Evolutionary conservation across 2,113 vertebrate genomes (phyloP).

Genomic region (Phylloscopus trochilus): DNA sequence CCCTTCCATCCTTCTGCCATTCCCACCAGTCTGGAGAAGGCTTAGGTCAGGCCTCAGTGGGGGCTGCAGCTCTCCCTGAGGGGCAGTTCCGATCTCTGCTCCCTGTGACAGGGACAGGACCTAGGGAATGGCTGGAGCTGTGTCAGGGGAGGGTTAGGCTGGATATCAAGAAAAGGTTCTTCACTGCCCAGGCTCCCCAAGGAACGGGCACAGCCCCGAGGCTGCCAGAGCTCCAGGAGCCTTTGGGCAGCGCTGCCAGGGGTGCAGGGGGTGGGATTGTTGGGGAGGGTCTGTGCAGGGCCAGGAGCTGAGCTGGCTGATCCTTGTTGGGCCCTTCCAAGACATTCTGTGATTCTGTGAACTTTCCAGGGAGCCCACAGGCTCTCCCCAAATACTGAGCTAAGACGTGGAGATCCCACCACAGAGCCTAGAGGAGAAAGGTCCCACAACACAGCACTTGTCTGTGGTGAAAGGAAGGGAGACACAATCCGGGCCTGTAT

Average conservation of each 20-base stretch:
- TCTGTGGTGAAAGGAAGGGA: not conserved
- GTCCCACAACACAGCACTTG: not conserved
- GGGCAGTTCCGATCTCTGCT: not conserved
- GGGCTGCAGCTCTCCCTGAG: not conserved
- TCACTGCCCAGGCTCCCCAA: not conserved
- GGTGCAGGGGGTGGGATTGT: not conserved
- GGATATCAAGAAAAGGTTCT: not conserved
- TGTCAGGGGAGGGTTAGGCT: rapidly evolving
- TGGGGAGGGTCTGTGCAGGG: not conserved
- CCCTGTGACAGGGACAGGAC: not conserved
- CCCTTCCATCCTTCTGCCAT: not conserved
- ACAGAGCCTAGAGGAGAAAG: not conserved
- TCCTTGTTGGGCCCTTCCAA: not conserved
- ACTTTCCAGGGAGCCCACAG: not conserved
- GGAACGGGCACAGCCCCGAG: rapidly evolving
- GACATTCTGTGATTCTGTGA: not conserved
- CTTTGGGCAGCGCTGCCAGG: rapidly evolving
- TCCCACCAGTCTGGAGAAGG: not conserved
- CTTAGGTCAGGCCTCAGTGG: not conserved
- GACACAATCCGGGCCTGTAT: not conserved
- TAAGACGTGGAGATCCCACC: not conserved
- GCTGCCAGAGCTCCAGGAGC: not conserved
- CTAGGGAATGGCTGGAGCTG: rapidly evolving
- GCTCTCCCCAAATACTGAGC: not conserved
- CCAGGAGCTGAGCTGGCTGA: not conserved